Percentiles rank a stretch among this genome's conserved stretches.
phyloP scores from a whole-genome alignment of 1,140 invertebrate genomes.

The Lucilia sericata region DNA sequence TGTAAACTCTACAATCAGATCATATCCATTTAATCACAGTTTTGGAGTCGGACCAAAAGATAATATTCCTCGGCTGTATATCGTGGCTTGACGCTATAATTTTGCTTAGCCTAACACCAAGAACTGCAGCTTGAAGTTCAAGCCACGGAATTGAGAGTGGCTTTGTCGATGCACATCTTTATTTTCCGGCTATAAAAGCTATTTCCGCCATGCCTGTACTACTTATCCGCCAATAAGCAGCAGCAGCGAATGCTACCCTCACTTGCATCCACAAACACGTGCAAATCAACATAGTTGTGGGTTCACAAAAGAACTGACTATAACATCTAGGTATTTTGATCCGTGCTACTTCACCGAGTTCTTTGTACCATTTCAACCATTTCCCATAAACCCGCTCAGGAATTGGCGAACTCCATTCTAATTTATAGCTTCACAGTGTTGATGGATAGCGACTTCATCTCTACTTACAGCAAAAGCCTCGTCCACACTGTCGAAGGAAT shows the following conservation, averaged over 20 bases:
- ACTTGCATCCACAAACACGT: too few species aligned
- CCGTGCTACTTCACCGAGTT: neutral
- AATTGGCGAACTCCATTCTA: slow-evolving; percentile 9
- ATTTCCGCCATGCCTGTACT: neutral
- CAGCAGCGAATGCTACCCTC: too few species aligned
- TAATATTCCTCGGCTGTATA: slow-evolving; percentile 9
- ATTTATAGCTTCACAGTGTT: neutral
- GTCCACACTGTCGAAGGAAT: neutral
- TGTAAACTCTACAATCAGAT: slow-evolving; percentile 52
- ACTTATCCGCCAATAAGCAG: too few species aligned
- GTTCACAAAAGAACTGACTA: neutral
- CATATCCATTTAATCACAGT: slow-evolving; percentile 52
- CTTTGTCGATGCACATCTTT: slow-evolving; percentile 10
- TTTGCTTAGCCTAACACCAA: neutral
- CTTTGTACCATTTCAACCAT: slow-evolving; percentile 25
- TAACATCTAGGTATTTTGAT: slow-evolving; percentile 20
- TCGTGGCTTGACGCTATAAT: neutral
- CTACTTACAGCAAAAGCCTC: neutral
- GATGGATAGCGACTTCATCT: neutral
- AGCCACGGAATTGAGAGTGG: slow-evolving; percentile 12
- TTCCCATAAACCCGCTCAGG: neutral
- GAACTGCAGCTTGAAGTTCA: slow-evolving; percentile 6
- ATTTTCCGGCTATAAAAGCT: neutral
- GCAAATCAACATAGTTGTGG: too few species aligned
- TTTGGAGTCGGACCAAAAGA: slow-evolving; percentile 61